Base-by-base conservation (phyloP, 2,797 vertebrate genomes). In the Tadarida brasiliensis region DNA sequence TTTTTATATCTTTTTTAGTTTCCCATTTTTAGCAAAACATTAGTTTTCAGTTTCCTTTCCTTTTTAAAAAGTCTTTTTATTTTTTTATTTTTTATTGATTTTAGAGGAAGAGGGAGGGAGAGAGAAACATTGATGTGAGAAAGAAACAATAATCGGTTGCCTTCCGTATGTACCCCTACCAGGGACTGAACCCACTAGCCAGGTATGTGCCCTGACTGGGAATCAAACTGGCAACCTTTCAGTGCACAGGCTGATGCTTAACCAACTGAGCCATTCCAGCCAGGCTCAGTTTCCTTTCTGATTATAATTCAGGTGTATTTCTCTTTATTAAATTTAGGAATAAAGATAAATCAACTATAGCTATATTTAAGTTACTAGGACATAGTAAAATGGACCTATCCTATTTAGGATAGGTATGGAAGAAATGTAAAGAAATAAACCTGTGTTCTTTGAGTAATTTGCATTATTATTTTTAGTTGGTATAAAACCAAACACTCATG, bases 351-450 rank as follows among this genome's bases (percentile, higher is more conserved):
- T 57, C 54, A 71, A 14, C 4, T 30, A 8, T 84, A 91, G 87
- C 47, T 84, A 56, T 57, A 71, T 80, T 94, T 91, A 92, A 73
- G 35, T 91, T 87, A 63, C 24, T 57, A 70, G n/a, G 65, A 82
- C 24, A 81, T 4, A 44, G 22, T 63, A 16, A 56, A 85, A 77
- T 93, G 39, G 7, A 84, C 16, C 30, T 44, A 44, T 44, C 39
- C 39, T 77, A 33, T 73, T 91, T 80, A 26, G 63, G 0, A 20
- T 56, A 57, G 0, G 2, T 39, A n/a, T 87, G 51, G n/a, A 73
- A 56, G 5, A 28, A 67, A 70, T n/a, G n/a, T 68, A 81, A 77
- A 90, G 14, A 92, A 83, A 80, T 12, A 70, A 92, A 35, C 24
- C 54, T 28, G 39, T 51, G 22, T 49, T 76, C 44, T 74, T 71